Conservation (phyloP, 2,113 vertebrate species). For the Ceyx melanurus region DNA sequence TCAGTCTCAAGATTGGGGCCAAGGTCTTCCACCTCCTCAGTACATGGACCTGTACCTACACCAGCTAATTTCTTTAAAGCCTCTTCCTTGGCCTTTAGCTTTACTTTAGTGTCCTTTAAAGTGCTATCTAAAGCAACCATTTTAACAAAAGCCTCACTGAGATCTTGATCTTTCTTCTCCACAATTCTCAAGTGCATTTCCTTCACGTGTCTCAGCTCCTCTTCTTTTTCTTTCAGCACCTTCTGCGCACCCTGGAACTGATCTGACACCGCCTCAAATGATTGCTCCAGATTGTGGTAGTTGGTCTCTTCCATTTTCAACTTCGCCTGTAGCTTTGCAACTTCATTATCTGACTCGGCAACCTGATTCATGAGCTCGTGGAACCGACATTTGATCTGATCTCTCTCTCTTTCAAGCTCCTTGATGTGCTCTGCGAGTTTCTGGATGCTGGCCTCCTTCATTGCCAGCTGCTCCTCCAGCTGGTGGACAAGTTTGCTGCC, state of each 20-base stretch:
- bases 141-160: conserved; percentile 89
- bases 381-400: conserved; percentile 84
- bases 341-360: conserved; percentile 81
- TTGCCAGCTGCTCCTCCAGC: conserved; percentile 84
- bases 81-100: conserved; percentile 84
- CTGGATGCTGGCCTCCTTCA: conserved; percentile 80
- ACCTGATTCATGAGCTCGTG: conserved; percentile 90
- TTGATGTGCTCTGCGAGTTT: conserved; percentile 83
- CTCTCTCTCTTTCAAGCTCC: conserved; percentile 84
- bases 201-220: conserved; percentile 85
- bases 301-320: conserved; percentile 84
- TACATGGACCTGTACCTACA: conserved; percentile 52
- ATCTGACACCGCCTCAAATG: conserved; percentile 80
- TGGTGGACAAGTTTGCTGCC: conserved; percentile 82
- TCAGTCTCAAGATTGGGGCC: conserved; percentile 74
- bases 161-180: conserved; percentile 86
- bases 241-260: conserved; percentile 85
- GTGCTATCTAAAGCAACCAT: conserved; percentile 86
- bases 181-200: conserved; percentile 85
- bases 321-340: conserved; percentile 82
- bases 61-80: conserved; percentile 78
- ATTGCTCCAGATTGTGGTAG: conserved; percentile 83
- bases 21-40: conserved; percentile 74
- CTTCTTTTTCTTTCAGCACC: conserved; percentile 86
- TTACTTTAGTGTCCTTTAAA: conserved; percentile 87